These are phyloP conservation scores for Meiosimyza platycephala DNA, from an alignment of 2,888 invertebrate genomes.

Conservation along the genomic window DNA sequence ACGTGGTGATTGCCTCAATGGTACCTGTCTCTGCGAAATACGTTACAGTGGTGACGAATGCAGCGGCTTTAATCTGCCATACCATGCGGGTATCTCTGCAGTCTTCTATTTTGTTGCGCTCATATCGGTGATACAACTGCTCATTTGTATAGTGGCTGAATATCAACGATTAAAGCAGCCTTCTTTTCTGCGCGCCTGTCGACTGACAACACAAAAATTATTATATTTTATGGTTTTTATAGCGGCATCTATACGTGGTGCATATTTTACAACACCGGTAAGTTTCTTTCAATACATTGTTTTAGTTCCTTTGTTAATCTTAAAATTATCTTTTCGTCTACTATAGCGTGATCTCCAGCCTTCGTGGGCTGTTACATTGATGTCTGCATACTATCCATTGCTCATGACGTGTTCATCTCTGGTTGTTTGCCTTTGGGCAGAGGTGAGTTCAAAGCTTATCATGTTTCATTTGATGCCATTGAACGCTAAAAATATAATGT, in stretches of 20 bases:
- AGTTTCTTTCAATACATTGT: constrained; percentile 61
- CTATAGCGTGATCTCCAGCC: constrained; percentile 80
- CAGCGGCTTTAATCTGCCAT: constrained; percentile 84
- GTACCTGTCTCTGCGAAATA: constrained; percentile 92
- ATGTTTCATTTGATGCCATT: too few relatives aligned
- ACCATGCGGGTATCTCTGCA: constrained; percentile 78
- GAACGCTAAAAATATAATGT: too few relatives aligned
- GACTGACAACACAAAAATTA: constrained; percentile 90
- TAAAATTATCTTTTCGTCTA: constrained; percentile 41
- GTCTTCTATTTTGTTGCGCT: constrained; percentile 86
- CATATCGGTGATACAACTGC: constrained; percentile 85
- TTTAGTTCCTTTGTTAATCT: constrained; percentile 26
- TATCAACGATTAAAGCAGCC: constrained; percentile 87
- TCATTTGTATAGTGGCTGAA: constrained; percentile 85
- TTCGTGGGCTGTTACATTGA: constrained; percentile 86
- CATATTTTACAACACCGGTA: constrained; percentile 91
- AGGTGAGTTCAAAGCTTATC: constrained; percentile 72
- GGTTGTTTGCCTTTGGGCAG: constrained; percentile 95
- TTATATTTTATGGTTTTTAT: constrained; percentile 88
- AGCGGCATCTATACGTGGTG: constrained; percentile 85
- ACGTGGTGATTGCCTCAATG: constrained; percentile 91
- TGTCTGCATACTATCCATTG: constrained; percentile 91
- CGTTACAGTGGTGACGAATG: constrained; percentile 86
- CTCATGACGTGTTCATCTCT: constrained; percentile 89
- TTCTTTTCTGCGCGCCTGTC: constrained; percentile 82